Evolutionary conservation across 2,797 vertebrate species (phyloP).

Genomic region (Arctocebus calabarensis): DNA sequence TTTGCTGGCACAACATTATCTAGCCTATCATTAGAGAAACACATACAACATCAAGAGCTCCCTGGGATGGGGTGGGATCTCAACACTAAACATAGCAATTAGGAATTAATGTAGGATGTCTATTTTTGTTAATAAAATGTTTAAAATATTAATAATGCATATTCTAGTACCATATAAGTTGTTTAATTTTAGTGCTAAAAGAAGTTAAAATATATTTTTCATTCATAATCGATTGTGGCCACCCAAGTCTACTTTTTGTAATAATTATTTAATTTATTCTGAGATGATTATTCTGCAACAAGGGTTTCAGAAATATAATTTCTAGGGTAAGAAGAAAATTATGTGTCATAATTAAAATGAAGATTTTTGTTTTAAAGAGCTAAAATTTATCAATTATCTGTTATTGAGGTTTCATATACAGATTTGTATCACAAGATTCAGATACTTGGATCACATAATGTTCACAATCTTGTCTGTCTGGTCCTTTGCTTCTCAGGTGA

Average conservation of each 20-base stretch:
- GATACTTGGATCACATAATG: background rate
- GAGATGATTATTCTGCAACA: background rate
- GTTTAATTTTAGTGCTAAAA: background rate
- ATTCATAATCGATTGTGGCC: background rate
- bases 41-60: background rate
- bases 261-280: background rate
- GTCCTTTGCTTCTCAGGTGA: background rate
- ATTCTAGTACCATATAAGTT: background rate
- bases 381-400: background rate
- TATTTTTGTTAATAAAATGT: background rate
- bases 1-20: background rate
- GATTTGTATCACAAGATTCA: no score
- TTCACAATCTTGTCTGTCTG: background rate
- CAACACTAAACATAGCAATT: background rate
- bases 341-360: background rate
- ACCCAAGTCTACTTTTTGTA: background rate
- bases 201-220: background rate
- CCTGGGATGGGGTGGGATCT: background rate
- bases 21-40: background rate
- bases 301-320: background rate
- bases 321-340: background rate
- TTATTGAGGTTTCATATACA: background rate
- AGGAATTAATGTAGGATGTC: background rate
- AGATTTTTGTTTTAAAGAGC: background rate
- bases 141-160: slow-evolving; percentile 11